phyloP scores from a whole-genome alignment of 2,888 invertebrate species.

The Cenopis cana region DNA sequence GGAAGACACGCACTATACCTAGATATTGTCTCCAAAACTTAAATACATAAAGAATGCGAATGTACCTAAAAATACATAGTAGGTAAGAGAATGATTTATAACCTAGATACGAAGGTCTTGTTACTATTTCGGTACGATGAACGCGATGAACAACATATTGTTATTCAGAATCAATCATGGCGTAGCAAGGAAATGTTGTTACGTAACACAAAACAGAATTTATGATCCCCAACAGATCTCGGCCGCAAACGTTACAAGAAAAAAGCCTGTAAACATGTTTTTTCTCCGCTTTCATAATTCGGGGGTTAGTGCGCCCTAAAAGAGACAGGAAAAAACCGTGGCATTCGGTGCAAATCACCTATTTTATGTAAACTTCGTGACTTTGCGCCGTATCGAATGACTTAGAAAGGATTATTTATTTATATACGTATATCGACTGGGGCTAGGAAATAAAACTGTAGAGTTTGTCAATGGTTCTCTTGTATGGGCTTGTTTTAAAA shows the following conservation, averaged over 20 bases:
- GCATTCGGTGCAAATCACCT: conserved; percentile 80
- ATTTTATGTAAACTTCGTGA: conserved; percentile 85
- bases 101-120: conserved; percentile 41
- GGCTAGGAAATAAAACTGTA: conserved; percentile 57
- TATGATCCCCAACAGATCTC: conserved; percentile 66
- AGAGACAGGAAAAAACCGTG: conserved; percentile 67
- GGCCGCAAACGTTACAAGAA: conserved; percentile 60
- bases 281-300: conserved; percentile 68
- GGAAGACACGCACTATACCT: no score
- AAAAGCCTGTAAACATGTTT: conserved; percentile 80
- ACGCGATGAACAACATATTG: conserved; percentile 48
- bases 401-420: conserved; percentile 83
- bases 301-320: conserved; percentile 66
- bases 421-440: conserved; percentile 62
- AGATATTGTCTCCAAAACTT: not conserved
- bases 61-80: no score
- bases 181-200: conserved; percentile 50
- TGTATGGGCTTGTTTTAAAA: conserved; percentile 63
- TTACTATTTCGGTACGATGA: conserved; percentile 42
- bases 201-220: conserved; percentile 72
- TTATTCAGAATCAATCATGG: conserved; percentile 64
- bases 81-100: not conserved
- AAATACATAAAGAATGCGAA: not conserved
- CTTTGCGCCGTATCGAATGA: conserved; percentile 82
- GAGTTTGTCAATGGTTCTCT: conserved; percentile 68